These are phyloP conservation scores for Crax fasciolata DNA, from an alignment of 2,797 vertebrate genomes.

Conservation along the genomic window DNA sequence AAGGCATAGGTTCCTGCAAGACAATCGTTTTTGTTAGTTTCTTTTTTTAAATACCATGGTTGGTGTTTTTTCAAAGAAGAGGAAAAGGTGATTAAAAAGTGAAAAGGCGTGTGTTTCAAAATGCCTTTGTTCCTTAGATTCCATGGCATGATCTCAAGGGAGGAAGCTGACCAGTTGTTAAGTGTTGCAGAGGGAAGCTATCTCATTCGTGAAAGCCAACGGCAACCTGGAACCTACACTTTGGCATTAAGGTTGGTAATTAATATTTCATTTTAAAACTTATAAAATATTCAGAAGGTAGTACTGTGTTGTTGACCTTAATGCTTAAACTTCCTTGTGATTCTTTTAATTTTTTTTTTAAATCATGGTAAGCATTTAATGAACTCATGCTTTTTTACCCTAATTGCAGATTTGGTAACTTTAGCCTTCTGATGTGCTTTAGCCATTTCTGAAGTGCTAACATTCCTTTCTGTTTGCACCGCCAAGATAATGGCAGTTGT, in stretches of 20 bases:
- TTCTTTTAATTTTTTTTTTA: not conserved
- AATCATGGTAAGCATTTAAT: conserved; percentile 58
- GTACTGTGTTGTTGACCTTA: conserved; percentile 55
- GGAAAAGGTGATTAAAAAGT: not conserved
- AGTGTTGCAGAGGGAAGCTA: conserved; percentile 98
- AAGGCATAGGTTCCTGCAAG: conserved; percentile 10
- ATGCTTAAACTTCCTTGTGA: conserved; percentile 4
- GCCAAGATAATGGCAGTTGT: not conserved
- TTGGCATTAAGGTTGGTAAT: conserved; percentile 93
- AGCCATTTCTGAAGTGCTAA: conserved; percentile 18
- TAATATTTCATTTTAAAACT: conserved; percentile 63
- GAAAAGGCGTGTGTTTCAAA: conserved; percentile 28
- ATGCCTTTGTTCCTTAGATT: conserved; percentile 86
- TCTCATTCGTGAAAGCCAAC: conserved; percentile 98
- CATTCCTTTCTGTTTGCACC: conserved; percentile 22
- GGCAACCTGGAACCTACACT: conserved; percentile 97
- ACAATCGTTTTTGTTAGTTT: not conserved
- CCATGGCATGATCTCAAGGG: conserved; percentile 98
- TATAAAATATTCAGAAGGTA: conserved; percentile 68
- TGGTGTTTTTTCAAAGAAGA: conserved; percentile 41
- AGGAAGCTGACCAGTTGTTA: conserved; percentile 94
- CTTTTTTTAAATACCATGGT: not conserved
- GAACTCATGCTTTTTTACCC: conserved; percentile 55
- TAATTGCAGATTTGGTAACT: conserved; percentile 64
- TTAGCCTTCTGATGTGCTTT: conserved; percentile 18